Conservation (phyloP, 2,888 invertebrate species). For the Drosophila pegasa region DNA sequence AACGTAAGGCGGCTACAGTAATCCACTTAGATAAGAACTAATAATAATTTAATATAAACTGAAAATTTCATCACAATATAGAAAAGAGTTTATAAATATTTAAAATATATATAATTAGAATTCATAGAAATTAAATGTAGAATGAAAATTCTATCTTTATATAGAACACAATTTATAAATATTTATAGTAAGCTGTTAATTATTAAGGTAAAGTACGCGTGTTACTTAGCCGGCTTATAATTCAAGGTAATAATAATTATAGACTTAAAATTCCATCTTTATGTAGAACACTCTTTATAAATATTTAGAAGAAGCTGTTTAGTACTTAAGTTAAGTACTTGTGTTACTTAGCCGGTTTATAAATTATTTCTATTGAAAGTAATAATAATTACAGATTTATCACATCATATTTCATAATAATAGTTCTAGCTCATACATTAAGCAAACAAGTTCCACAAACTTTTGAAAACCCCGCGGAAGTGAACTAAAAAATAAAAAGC, state of each 20-base stretch:
- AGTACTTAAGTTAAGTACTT: not conserved
- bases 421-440: constrained; percentile 12
- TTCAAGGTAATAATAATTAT: constrained; percentile 6
- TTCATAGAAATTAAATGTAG: not conserved
- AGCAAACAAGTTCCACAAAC: constrained; percentile 35
- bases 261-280: not conserved
- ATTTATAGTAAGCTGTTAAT: too few species aligned
- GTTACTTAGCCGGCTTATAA: not conserved
- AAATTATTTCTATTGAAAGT: not conserved
- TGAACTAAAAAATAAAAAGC: constrained; percentile 27
- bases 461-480: constrained; percentile 68
- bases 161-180: not conserved
- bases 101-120: not conserved
- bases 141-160: not conserved
- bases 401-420: constrained; percentile 1
- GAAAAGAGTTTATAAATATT: not conserved
- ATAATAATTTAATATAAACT: too few species aligned
- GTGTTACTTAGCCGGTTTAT: not conserved
- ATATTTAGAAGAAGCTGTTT: not conserved
- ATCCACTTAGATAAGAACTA: too few species aligned
- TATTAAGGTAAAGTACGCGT: not conserved
- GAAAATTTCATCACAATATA: too few species aligned
- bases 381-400: constrained; percentile 5
- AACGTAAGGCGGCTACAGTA: too few species aligned
- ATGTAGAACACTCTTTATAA: not conserved